Conservation (phyloP, 2,888 invertebrate species). For the Lycophotia porphyrea region DNA sequence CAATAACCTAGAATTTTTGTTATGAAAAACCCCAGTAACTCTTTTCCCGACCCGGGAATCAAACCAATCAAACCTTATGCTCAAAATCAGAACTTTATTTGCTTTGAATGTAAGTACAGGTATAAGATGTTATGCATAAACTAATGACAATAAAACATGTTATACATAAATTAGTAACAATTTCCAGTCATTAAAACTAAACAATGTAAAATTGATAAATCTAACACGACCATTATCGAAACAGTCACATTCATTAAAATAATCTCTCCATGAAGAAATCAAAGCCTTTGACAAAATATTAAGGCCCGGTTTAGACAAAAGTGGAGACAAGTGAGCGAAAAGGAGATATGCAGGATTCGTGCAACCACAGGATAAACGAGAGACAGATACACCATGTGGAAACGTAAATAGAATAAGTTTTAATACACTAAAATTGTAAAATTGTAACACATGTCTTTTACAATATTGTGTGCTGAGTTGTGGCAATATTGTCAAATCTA, state of each 20-base stretch:
- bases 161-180: no score
- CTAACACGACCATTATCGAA: not conserved
- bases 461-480: not conserved
- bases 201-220: not conserved
- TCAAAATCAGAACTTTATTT: no score
- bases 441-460: no score
- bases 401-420: not conserved
- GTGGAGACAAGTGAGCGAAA: not conserved
- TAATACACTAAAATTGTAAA: not conserved
- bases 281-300: conserved; percentile 17
- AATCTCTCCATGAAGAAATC: not conserved
- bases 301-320: not conserved
- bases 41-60: no score
- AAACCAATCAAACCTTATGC: no score
- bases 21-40: no score
- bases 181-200: not conserved
- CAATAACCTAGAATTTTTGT: no score
- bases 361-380: not conserved
- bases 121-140: no score
- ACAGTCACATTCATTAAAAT: conserved; percentile 10
- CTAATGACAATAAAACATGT: no score
- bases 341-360: not conserved
- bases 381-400: not conserved
- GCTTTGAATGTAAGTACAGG: no score
- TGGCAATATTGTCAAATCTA: not conserved